Base-by-base conservation (phyloP, 2,113 vertebrate genomes). In the Pseudopodoces humilis region DNA sequence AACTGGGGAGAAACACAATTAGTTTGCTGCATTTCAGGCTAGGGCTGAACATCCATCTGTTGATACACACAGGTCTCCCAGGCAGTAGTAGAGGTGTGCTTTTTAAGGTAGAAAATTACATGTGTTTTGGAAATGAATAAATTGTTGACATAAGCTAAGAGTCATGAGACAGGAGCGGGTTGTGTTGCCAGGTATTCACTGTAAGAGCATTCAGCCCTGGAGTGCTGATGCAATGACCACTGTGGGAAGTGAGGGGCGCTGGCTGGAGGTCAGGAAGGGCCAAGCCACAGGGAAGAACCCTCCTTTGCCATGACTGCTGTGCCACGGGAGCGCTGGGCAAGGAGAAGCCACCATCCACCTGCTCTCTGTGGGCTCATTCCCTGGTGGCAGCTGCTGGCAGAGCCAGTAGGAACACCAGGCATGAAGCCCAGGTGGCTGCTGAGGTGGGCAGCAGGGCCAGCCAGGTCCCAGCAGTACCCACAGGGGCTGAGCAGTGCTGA, bases 401-500 rank as follows among this genome's bases (percentile, higher is more conserved):
- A 53, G 64, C 41, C 68, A 5, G 52, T 1, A 47, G 81, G 71
- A 47, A 4, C 71, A 33, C 3, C 20, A 1, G 3, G 60, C 23
- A 20, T 0, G 3, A 31, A 60, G 33, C 63, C 11, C 60, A 63
- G 75, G 43, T 43, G 43, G 43, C 43, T 43, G 37, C 33, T 15
- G 75, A 65, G 55, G 60, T 6, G 5, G 63, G 39, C 49, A 46
- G 43, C 11, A 31, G 58, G 70, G 37, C 10, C 9, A 21, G 20
- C 35, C 30, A 28, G 13, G 33, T 28, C 4, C 55, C 5, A 4
- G 56, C 65, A 67, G 62, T 2, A 11, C 9, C n/a, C 3, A 1
- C 1, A 3, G 1, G 3, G 27, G 15, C 15, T 44, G 60, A 56
- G 70, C 3, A 4, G 21, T 1, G 0, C 4, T 33, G 74, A 13